phyloP scores from a whole-genome alignment of 2,888 invertebrate species.

The Osmoderma eremita region DNA sequence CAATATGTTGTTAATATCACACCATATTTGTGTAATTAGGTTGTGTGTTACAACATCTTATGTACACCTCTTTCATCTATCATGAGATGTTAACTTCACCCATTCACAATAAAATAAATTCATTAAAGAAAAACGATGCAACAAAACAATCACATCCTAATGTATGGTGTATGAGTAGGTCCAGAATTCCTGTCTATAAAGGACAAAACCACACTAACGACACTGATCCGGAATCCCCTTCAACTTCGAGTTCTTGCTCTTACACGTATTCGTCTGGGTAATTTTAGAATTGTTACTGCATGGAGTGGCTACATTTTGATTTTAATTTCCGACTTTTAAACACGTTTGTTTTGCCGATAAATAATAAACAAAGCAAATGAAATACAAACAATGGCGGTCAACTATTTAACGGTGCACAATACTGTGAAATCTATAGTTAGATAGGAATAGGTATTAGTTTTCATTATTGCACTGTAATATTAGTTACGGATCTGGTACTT shows the following conservation, averaged over 20 bases:
- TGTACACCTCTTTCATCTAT: background rate
- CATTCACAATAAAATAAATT: too few species aligned
- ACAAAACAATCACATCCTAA: constrained; percentile 6
- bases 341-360: constrained; percentile 16
- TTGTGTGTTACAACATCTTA: background rate
- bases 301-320: constrained; percentile 48
- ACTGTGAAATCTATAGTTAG: too few species aligned
- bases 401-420: too few species aligned
- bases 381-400: background rate
- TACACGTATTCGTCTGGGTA: constrained; percentile 65
- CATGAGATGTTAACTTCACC: too few species aligned
- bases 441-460: too few species aligned
- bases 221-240: constrained; percentile 62
- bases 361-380: constrained; percentile 1
- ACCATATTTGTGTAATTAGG: too few species aligned
- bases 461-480: too few species aligned
- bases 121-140: too few species aligned
- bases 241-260: constrained; percentile 64
- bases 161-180: constrained; percentile 57
- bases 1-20: constrained; percentile 10
- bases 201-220: constrained; percentile 64
- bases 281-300: constrained; percentile 53
- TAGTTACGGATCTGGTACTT: too few species aligned
- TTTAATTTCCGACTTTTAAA: constrained; percentile 37
- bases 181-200: constrained; percentile 79